Conservation (phyloP, 2,113 vertebrate genomes). For the Podarcis raffonei region DNA sequence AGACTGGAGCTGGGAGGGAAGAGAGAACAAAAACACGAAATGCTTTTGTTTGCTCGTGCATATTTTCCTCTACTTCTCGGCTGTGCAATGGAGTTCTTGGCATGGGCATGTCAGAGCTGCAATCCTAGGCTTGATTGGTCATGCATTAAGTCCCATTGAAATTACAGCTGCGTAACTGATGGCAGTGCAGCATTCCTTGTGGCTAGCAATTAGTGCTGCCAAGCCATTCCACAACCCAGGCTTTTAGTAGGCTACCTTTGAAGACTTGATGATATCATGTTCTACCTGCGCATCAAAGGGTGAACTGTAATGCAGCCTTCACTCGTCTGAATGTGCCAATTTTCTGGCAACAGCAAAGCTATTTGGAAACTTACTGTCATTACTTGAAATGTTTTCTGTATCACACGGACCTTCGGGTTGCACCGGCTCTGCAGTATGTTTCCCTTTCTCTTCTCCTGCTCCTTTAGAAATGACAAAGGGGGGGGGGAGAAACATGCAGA, state of each 20-base stretch:
- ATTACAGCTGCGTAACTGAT: neutral
- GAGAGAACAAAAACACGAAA: neutral
- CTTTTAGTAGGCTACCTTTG: neutral
- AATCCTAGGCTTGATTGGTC: neutral
- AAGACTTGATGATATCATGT: neutral
- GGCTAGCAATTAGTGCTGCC: neutral
- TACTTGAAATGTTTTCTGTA: slow-evolving; percentile 56
- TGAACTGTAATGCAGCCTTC: neutral
- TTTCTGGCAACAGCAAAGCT: neutral
- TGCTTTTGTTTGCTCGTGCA: neutral
- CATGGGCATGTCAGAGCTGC: neutral
- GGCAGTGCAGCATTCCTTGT: neutral
- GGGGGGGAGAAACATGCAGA: slow-evolving; percentile 42
- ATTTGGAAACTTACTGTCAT: slow-evolving; percentile 68
- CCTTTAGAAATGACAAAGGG: slow-evolving; percentile 47
- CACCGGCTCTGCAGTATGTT: slow-evolving; percentile 40
- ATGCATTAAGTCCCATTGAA: neutral
- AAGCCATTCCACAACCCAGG: neutral
- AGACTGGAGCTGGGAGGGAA: neutral
- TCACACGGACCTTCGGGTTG: slow-evolving; percentile 56
- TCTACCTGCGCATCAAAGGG: neutral
- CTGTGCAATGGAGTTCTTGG: neutral
- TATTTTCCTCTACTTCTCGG: neutral
- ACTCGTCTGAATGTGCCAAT: neutral
- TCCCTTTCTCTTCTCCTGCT: slow-evolving; percentile 49